Evolutionary conservation across 2,113 vertebrate species (phyloP), one percentile per base, ranked within the genome.

Genomic region (Cryptomyrus ogoouensis): DNA sequence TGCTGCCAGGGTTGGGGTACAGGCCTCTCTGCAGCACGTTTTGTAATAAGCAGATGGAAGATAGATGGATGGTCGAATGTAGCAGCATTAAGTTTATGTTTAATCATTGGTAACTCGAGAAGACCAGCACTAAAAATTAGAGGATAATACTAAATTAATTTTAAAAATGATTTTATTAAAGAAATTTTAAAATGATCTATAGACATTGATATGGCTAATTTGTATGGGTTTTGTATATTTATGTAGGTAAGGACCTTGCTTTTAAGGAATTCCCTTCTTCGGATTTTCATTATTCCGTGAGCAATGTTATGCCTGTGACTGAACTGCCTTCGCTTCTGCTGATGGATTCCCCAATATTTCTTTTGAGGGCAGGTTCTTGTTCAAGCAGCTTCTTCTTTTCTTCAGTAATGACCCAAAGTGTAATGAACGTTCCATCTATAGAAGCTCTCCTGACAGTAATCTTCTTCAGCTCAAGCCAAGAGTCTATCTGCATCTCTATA

Each of bases 381-480:
- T 96, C 93, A 97, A 97, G 92, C 97, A 98, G 93, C 95, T 98
- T 10, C 90, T 97, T 83, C 92, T 98, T 90, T 97, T 94, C 90
- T 95, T 94, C 12, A 94, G 95, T 80, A 91, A 93, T 0, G 95
- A 96, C 58, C 92, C 94, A 90, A 90, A 94, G 31, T 88, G 91
- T 66, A 95, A 94, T 58, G 94, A 97, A 74, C 91, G 24, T 44
- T 95, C 96, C 0, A 96, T 98, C 90, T 96, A 97, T 83, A 92
- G 94, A 91, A 94, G 92, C 0, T 91, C 94, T n/a, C 53, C 91
- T 27, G 93, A 94, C 0, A 94, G 93, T 17, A 91, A 92, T 47
- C 95, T 93, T 58, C 96, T 98, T 27, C 91, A 93, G 66, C 94
- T 98, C 89, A 98, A 97, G 92, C 95, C 96, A 15, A 89, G 92